These are phyloP conservation scores for Sebastes taczanowskii DNA, from an alignment of 2,797 vertebrate genomes.

Conservation along the genomic window DNA sequence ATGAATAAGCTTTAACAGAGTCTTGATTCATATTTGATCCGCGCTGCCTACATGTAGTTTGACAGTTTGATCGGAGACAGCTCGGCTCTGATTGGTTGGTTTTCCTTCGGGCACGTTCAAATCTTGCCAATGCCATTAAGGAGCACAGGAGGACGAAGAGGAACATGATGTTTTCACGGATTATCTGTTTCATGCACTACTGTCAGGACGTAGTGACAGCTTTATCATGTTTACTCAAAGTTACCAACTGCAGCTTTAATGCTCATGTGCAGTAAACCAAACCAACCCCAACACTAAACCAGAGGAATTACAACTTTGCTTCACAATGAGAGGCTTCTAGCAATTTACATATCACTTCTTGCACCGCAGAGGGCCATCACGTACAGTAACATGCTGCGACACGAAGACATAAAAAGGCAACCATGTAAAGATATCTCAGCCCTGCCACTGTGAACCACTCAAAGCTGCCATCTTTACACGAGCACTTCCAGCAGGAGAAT, in stretches of 20 bases:
- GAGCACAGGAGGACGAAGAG: too few relatives aligned
- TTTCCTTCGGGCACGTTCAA: too few relatives aligned
- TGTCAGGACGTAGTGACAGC: too few relatives aligned
- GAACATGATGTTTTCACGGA: too few relatives aligned
- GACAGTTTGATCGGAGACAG: too few relatives aligned
- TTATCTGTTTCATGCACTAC: too few relatives aligned
- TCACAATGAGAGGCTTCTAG: conserved; percentile 6
- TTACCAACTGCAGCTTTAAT: not conserved
- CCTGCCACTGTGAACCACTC: not conserved
- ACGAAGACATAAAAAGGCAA: conserved; percentile 33
- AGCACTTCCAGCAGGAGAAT: conserved; percentile 15
- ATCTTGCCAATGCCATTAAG: too few relatives aligned
- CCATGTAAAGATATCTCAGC: conserved; percentile 18
- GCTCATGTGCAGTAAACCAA: not conserved
- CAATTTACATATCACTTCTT: conserved; percentile 6
- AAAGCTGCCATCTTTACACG: conserved; percentile 1
- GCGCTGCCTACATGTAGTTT: too few relatives aligned
- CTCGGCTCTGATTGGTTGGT: too few relatives aligned
- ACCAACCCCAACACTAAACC: not conserved
- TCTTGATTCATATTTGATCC: too few relatives aligned
- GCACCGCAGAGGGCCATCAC: not conserved
- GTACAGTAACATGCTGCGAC: not conserved
- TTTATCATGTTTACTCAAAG: too few relatives aligned
- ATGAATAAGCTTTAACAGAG: too few relatives aligned
- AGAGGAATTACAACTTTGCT: conserved; percentile 10